These are phyloP conservation scores for Dysidea cf. avara DNA, from an alignment of 37 sponge, comb jelly and placozoan species.

Conservation along the genomic window DNA sequence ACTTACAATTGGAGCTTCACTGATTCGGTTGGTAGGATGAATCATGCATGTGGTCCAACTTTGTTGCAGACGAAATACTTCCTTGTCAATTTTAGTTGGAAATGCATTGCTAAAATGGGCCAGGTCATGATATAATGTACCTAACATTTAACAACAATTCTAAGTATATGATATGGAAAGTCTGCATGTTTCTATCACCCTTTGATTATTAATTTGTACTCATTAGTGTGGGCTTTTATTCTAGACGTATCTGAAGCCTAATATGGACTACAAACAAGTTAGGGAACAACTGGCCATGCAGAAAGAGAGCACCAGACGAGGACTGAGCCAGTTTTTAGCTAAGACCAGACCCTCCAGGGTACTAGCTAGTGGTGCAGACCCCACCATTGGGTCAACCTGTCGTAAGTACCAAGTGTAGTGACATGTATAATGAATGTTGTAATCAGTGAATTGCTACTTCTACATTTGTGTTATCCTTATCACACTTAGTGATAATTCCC, in stretches of 20 bases:
- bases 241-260: conserved; percentile 50
- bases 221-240: not conserved
- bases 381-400: conserved; percentile 21
- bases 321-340: conserved; percentile 58
- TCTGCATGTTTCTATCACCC: no score
- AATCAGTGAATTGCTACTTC: not conserved
- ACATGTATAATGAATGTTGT: conserved; percentile 2
- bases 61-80: no score
- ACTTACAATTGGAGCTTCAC: no score
- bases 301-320: conserved; percentile 39
- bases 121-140: no score
- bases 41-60: no score
- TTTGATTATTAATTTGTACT: no score
- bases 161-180: no score
- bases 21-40: no score
- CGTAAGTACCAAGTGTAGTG: conserved; percentile 17
- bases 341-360: conserved; percentile 62
- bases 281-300: conserved; percentile 70
- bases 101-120: no score
- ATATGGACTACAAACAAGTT: conserved; percentile 47
- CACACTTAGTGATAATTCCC: not conserved
- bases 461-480: not conserved
- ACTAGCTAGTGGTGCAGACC: conserved; percentile 42
- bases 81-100: no score
- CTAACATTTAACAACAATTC: no score